Evolutionary conservation across 2,888 invertebrate species (phyloP), one percentile per base, ranked within the genome.

Genomic region (Rugalucina vietnamica): DNA sequence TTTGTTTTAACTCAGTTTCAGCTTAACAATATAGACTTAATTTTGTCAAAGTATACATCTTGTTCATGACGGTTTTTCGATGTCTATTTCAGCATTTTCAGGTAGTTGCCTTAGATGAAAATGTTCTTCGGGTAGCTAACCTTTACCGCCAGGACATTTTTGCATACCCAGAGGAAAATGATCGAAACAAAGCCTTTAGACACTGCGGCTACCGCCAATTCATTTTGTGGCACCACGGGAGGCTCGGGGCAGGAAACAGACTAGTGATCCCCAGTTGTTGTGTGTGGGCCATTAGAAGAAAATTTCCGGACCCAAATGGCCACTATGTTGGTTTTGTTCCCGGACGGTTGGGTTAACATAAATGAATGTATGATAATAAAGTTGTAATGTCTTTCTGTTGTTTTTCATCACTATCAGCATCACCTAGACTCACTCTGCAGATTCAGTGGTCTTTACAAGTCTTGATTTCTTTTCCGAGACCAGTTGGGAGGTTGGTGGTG

Each of bases 171-270:
- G 36, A 39, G 8, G 78, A 72, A 4, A 74, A 49, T 18, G 82
- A 84, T 27, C 21, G 10, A 4, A 84, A 77, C 34, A 43, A 78
- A 27, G 79, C 80, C 14, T 65, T 76, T 21, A 70, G 86, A n/a
- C 86, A 84, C 65, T 81, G 65, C 10, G 85, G 81, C 32, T 87
- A 89, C 65, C 82, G 86, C 36, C 84, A 89, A 54, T 89, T 81
- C 34, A 60, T 82, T 0, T 4, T 82, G 27, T 87, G 87, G 86
- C 60, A 69, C 8, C 76, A 84, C 81, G 87, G 87, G 1, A 36
- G 85, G 1, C 76, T 89, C 4, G 87, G 82, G 10, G 69, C 37
- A 14, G 85, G 88, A 10, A 76, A 73, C 34, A 29, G 88, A 18
- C 43, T 82, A 21, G 87, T 87, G 0, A 79, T 89, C 32, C 88